Conservation (phyloP, 1,140 invertebrate genomes). For the Glossosoma conforme region DNA sequence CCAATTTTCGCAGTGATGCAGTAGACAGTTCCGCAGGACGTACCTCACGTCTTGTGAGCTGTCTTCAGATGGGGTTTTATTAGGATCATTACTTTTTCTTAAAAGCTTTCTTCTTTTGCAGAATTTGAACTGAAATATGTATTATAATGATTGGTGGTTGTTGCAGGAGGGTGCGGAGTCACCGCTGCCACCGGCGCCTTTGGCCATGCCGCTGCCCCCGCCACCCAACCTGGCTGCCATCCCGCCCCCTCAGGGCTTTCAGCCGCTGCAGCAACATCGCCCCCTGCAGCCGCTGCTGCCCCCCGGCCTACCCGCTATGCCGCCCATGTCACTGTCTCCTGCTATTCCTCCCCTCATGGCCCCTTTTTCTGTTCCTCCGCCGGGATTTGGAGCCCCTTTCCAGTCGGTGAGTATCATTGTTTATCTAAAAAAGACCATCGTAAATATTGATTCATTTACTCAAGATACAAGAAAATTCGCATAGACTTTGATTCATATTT, state of each 20-base stretch:
- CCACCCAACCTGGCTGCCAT: constrained; percentile 43
- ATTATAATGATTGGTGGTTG: neutral
- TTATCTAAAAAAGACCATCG: constrained; percentile 45
- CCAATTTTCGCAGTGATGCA: too few species aligned
- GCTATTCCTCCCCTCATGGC: constrained; percentile 67
- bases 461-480: constrained; percentile 31
- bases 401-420: constrained; percentile 46
- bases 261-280: too few species aligned
- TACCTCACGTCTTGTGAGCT: too few species aligned
- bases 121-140: too few species aligned
- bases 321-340: constrained; percentile 56
- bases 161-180: neutral
- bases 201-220: constrained; percentile 27
- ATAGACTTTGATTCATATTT: constrained; percentile 1
- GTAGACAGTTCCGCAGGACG: too few species aligned
- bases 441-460: constrained; percentile 25
- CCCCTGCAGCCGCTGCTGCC: constrained; percentile 31
- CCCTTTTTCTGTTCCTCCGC: constrained; percentile 70
- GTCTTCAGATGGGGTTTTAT: too few species aligned
- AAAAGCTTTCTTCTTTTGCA: too few species aligned
- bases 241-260: constrained; percentile 56
- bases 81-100: too few species aligned
- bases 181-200: too few species aligned
- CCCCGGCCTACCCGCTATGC: constrained; percentile 43
- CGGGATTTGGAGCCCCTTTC: constrained; percentile 62